Evolutionary conservation across 2,113 vertebrate species (phyloP).

Genomic region (Eudyptes chrysolophus): DNA sequence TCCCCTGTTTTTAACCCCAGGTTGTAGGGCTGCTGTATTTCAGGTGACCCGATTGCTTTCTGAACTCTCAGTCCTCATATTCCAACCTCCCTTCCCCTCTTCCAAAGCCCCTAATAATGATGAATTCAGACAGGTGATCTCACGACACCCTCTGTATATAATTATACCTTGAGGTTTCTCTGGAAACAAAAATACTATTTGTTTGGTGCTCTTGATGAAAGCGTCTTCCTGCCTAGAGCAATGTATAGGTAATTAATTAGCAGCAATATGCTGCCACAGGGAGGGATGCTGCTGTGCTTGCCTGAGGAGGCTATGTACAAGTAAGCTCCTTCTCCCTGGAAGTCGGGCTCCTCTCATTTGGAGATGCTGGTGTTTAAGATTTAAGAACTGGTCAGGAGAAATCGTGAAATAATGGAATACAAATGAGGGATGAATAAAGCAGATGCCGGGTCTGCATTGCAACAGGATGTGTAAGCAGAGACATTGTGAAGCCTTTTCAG

Average conservation of each 20-base stretch:
- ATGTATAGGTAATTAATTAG: not conserved
- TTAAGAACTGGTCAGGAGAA: not conserved
- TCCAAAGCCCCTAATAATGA: not conserved
- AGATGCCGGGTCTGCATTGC: not conserved
- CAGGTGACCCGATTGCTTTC: not conserved
- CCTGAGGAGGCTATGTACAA: not conserved
- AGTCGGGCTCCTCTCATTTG: not conserved
- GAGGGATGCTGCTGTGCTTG: not conserved
- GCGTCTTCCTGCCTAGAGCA: not conserved
- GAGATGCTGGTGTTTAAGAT: not conserved
- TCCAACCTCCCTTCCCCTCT: not conserved
- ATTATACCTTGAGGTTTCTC: conserved; percentile 1
- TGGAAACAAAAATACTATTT: not conserved
- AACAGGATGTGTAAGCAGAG: not conserved
- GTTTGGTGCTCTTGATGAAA: not conserved
- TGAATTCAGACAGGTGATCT: not conserved
- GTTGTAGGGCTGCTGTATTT: not conserved
- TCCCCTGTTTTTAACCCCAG: not conserved
- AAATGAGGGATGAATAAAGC: not conserved
- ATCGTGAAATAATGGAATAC: not conserved
- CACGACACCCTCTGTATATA: not conserved
- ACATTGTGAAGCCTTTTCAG: not conserved
- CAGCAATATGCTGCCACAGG: not conserved
- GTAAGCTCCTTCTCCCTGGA: not conserved
- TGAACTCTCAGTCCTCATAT: not conserved